Percentiles rank a stretch among this genome's conserved stretches.
These are phyloP conservation scores for Dendrocopos noguchii DNA, from an alignment of 2,113 vertebrate species.

Conservation along the genomic window DNA sequence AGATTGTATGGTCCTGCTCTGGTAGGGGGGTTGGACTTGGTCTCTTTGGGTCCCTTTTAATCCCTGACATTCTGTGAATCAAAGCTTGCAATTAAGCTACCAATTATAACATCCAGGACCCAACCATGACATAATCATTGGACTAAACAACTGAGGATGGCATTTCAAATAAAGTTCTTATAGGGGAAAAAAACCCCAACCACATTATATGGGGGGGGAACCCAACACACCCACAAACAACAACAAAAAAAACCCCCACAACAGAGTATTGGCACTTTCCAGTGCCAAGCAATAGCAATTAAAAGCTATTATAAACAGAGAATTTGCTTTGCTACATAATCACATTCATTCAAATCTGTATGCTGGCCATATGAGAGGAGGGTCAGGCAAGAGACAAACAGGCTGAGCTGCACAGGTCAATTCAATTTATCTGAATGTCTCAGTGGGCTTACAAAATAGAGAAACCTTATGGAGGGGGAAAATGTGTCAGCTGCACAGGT, in stretches of 20 bases:
- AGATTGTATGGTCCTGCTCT: no score
- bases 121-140: background rate
- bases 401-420: slow-evolving; percentile 26
- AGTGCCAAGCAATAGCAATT: slow-evolving; percentile 16
- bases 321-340: slow-evolving; percentile 16
- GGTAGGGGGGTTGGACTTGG: no score
- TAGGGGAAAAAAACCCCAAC: background rate
- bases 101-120: background rate
- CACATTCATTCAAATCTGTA: background rate
- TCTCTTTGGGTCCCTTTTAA: no score
- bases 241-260: background rate
- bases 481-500: background rate
- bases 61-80: background rate
- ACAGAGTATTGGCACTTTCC: background rate
- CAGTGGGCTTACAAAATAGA: slow-evolving; percentile 23
- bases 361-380: background rate
- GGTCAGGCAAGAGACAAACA: slow-evolving; percentile 26
- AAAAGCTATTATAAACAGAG: slow-evolving; percentile 17
- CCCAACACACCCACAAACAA: background rate
- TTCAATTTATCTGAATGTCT: slow-evolving; percentile 40
- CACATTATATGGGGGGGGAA: background rate
- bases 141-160: background rate
- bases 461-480: slow-evolving; percentile 1
- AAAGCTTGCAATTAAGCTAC: slow-evolving; percentile 1
- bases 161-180: background rate